Conservation (phyloP, 2,113 vertebrate species). For the Antigone vipio region DNA sequence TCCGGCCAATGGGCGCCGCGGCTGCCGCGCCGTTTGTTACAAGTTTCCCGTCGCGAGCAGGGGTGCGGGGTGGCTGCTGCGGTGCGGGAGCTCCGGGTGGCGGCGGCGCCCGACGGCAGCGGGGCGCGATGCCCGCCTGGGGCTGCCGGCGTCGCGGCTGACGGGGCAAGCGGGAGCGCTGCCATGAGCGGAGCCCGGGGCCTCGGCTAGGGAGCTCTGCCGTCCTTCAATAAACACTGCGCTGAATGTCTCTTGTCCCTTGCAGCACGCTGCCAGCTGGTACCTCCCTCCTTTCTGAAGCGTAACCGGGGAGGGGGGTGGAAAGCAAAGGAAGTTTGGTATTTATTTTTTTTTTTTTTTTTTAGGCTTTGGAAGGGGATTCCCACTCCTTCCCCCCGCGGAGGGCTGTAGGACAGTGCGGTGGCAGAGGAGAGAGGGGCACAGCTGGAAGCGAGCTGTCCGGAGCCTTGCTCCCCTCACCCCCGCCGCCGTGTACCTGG, state of each 20-base stretch:
- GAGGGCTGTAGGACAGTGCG: neutral
- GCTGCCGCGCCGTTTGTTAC: constrained; percentile 23
- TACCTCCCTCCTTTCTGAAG: neutral
- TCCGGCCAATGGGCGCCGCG: constrained; percentile 29
- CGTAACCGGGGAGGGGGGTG: neutral
- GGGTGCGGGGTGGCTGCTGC: accelerated
- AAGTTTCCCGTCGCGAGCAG: constrained; percentile 36
- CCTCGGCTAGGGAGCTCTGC: neutral
- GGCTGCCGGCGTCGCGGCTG: neutral
- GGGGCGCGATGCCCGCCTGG: neutral
- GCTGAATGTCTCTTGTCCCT: neutral
- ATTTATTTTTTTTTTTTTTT: neutral
- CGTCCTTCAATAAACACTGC: neutral
- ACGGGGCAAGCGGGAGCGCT: neutral
- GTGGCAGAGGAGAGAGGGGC: neutral
- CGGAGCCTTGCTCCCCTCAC: neutral
- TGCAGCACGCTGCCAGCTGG: neutral
- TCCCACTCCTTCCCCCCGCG: neutral
- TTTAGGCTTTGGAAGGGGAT: neutral
- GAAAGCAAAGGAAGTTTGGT: constrained; percentile 5
- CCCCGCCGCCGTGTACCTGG: neutral
- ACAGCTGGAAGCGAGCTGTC: neutral
- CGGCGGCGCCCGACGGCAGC: neutral
- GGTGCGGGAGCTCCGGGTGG: neutral
- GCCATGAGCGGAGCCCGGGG: neutral